phyloP scores from a whole-genome alignment of 1,140 invertebrate genomes.

The Apis florea region DNA sequence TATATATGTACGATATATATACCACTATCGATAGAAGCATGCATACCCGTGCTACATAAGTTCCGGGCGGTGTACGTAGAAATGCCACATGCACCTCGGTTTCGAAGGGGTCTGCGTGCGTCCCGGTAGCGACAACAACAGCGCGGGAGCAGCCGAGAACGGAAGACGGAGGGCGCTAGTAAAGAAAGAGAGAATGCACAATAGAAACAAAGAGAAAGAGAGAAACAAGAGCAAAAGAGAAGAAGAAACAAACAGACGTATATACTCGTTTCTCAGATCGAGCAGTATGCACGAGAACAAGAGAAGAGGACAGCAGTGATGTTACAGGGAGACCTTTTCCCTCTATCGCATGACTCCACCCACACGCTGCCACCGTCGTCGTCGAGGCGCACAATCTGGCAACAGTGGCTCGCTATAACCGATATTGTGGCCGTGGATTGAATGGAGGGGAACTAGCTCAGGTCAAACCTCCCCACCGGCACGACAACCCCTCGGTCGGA shows the following conservation, averaged over 20 bases:
- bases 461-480: conserved; percentile 75
- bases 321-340: conserved; percentile 59
- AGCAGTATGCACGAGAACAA: conserved; percentile 57
- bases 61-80: conserved; percentile 54
- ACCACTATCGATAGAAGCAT: conserved; percentile 57
- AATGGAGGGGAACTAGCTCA: conserved; percentile 79
- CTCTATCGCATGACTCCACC: conserved; percentile 68
- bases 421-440: conserved; percentile 79
- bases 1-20: conserved; percentile 39
- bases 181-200: conserved; percentile 21
- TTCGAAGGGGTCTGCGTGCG: conserved; percentile 57
- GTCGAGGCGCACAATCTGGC: conserved; percentile 74
- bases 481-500: conserved; percentile 63
- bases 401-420: conserved; percentile 79
- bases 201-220: conserved; percentile 10
- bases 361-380: conserved; percentile 60
- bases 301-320: conserved; percentile 40
- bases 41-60: conserved; percentile 62
- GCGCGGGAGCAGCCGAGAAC: conserved; percentile 58
- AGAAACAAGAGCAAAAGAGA: conserved; percentile 29
- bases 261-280: conserved; percentile 56
- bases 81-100: conserved; percentile 56
- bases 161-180: conserved; percentile 61
- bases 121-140: conserved; percentile 62
- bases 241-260: conserved; percentile 53